These are phyloP conservation scores for Lutraria rhynchaena DNA, from an alignment of 1,140 invertebrate genomes.

Conservation along the genomic window DNA sequence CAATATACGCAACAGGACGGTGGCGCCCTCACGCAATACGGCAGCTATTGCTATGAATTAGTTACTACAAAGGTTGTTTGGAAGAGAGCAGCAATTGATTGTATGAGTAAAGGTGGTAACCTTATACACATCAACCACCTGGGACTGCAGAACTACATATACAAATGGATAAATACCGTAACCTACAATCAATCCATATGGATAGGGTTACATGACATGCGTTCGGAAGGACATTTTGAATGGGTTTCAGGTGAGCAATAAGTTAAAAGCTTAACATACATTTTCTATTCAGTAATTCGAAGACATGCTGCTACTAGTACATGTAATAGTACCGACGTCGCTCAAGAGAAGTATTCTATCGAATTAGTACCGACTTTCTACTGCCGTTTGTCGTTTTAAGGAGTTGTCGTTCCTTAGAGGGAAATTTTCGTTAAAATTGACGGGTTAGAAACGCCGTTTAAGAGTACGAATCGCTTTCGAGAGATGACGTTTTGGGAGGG, in stretches of 20 bases:
- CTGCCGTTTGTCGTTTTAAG: too few relatives aligned
- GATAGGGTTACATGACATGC: constrained; percentile 37
- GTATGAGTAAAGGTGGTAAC: constrained; percentile 42
- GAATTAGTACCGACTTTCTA: too few relatives aligned
- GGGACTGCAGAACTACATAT: constrained; percentile 28
- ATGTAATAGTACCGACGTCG: too few relatives aligned
- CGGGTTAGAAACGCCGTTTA: too few relatives aligned
- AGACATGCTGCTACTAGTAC: too few relatives aligned
- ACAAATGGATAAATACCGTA: constrained; percentile 40
- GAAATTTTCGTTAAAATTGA: too few relatives aligned
- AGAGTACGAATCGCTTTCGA: too few relatives aligned
- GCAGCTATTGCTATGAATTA: constrained; percentile 41
- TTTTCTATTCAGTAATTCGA: too few relatives aligned
- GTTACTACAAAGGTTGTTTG: constrained; percentile 37
- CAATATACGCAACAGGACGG: constrained; percentile 37
- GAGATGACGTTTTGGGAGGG: too few relatives aligned
- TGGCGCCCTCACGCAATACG: constrained; percentile 39
- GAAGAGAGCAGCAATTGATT: constrained; percentile 31
- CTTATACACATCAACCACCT: constrained; percentile 17
- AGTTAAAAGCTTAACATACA: too few relatives aligned
- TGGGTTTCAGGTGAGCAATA: constrained; percentile 50
- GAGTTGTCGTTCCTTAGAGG: too few relatives aligned
- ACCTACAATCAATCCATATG: constrained; percentile 26
- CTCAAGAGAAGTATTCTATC: too few relatives aligned
- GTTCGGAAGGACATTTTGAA: constrained; percentile 37